Evolutionary conservation across 2,888 invertebrate genomes (phyloP), one percentile per base, ranked within the genome.

Genomic region (Pinctada fucata): DNA sequence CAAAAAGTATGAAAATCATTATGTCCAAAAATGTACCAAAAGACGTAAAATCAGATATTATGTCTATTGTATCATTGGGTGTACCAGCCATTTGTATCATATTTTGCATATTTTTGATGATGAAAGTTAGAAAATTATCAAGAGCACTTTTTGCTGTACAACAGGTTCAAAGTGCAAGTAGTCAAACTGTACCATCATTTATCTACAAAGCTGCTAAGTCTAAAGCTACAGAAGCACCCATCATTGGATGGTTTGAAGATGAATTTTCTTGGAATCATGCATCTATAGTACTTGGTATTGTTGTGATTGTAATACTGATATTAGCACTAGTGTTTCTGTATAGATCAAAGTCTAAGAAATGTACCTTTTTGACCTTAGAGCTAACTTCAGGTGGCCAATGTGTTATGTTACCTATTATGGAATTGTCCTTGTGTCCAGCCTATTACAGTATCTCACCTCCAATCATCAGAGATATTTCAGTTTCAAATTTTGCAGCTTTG

Each of bases 201-300:
- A 75, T 75, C n/a, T 48, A 75, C 48, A 10, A 75, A 47, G 51
- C 31, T 3, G 47, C 47, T 50, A 16, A 10, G 10, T 10, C 58
- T 13, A 45, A 51, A 45, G 8, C 45, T n/a, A 67, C 67, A 13
- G n/a, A 69, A 48, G 8, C 13, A 31, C 49, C 31, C 6, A 16
- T 76, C 58, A 52, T 66, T 58, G 51, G 45, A 5, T 69, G 51
- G n/a, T 31, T 75, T 2, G 13, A 3, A 52, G 48, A 63, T n/a
- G 70, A 76, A 65, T 70, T 76, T 50, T 64, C 76, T 50, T 71
- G 76, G 71, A 48, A 64, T 13, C 76, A 76, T 71, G 76, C 48
- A 49, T 64, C 65, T 16, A 16, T 64, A 6, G 49, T 64, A 50
- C 8, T 64, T 5, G 63, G 64, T 16, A 50, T 16, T 5, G 8